Conservation (phyloP, 2,888 invertebrate genomes). For the Syritta pipiens region DNA sequence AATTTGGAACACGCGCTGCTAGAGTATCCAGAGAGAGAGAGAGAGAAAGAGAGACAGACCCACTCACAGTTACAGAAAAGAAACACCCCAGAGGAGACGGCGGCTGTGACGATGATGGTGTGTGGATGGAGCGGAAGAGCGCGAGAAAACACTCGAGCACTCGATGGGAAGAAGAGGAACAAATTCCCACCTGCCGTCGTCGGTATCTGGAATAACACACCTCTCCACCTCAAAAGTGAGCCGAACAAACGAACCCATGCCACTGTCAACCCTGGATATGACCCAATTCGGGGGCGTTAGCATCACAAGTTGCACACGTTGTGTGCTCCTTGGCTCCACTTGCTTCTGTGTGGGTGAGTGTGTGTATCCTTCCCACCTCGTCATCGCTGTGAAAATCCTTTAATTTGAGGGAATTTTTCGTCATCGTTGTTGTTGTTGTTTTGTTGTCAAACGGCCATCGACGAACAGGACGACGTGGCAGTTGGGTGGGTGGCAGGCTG, state of each 20-base stretch:
- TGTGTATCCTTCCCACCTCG: constrained; percentile 6
- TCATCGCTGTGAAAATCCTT: constrained; percentile 45
- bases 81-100: not conserved
- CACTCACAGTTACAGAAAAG: no score
- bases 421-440: not conserved
- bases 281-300: constrained; percentile 69
- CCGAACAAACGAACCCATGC: constrained; percentile 40
- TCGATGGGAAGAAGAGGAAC: constrained; percentile 19
- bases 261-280: constrained; percentile 70
- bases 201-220: constrained; percentile 58
- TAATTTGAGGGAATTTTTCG: constrained; percentile 12
- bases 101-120: not conserved
- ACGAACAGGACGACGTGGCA: not conserved
- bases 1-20: constrained; percentile 67
- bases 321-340: constrained; percentile 35
- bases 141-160: not conserved
- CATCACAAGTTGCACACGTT: constrained; percentile 66
- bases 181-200: constrained; percentile 56
- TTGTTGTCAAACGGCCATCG: constrained; percentile 2
- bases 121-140: not conserved
- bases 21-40: no score
- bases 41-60: no score
- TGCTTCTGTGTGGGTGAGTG: constrained; percentile 24
- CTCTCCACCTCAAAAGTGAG: no score
- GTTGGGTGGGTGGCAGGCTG: not conserved